Conservation (phyloP, 2,113 vertebrate genomes). For the Ctenodactylus gundi region DNA sequence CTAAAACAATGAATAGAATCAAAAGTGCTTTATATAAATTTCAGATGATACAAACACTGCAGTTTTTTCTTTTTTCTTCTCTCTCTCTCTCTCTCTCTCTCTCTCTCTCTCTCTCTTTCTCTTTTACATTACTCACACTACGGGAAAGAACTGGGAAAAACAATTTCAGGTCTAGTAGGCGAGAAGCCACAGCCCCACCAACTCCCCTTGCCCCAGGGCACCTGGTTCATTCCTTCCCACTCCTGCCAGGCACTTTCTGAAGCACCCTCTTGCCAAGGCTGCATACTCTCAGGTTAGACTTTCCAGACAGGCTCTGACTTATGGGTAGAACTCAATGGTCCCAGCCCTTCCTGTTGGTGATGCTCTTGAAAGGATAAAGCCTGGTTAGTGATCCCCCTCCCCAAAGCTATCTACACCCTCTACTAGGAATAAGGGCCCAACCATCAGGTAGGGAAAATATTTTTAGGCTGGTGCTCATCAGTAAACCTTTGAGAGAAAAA, state of each 20-base stretch:
- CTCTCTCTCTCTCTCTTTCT: too few species aligned
- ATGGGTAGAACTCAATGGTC: not conserved
- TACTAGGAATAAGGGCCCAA: not conserved
- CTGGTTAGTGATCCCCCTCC: not conserved
- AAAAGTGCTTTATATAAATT: not conserved
- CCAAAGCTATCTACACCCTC: not conserved
- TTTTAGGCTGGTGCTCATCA: constrained; percentile 8
- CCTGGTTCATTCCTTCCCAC: not conserved
- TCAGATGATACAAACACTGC: not conserved
- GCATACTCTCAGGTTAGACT: constrained; percentile 31
- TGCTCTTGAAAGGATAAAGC: not conserved
- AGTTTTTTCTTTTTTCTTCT: too few species aligned
- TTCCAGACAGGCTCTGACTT: not conserved
- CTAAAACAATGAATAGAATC: not conserved
- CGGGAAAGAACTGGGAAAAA: constrained; percentile 9
- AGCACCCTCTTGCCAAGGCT: not conserved
- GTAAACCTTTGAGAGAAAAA: constrained; percentile 45
- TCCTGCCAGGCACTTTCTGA: not conserved
- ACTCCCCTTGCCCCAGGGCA: not conserved
- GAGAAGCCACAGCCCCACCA: not conserved
- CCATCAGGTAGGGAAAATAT: not conserved
- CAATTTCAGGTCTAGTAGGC: not conserved
- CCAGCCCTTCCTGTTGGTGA: not conserved
- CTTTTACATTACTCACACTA: not conserved
- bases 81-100: too few species aligned